A percentile compares a stretch with the other conserved stretches of the same genome.
Evolutionary conservation across 2,113 vertebrate species (phyloP).

Genomic region (Aptenodytes patagonicus): DNA sequence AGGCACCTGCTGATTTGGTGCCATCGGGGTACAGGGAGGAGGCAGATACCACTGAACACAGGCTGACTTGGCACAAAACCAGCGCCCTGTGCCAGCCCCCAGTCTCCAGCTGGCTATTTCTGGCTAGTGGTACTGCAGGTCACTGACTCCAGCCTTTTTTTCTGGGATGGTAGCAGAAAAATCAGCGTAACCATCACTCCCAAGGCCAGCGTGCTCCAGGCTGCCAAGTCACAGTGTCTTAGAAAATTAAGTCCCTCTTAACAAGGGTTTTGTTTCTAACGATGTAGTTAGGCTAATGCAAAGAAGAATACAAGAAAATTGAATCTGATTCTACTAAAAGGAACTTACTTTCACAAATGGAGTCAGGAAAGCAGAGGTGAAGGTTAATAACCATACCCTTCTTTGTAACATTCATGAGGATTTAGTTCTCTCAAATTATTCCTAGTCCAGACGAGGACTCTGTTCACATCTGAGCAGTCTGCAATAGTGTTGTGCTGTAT

Average conservation of each 20-base stretch:
- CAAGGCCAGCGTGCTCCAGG: neutral
- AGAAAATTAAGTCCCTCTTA: neutral
- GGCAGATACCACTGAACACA: neutral
- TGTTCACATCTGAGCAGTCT: neutral
- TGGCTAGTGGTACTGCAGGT: neutral
- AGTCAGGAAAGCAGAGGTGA: neutral
- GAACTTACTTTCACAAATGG: neutral
- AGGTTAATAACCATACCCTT: neutral
- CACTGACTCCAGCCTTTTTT: neutral
- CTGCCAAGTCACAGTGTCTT: conserved; percentile 17
- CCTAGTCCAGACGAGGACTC: neutral
- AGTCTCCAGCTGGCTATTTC: neutral
- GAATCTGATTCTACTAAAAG: conserved; percentile 1
- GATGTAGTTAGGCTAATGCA: neutral
- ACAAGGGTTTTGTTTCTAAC: neutral
- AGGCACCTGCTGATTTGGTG: neutral
- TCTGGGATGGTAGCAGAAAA: neutral
- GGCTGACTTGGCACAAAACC: neutral
- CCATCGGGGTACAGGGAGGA: neutral
- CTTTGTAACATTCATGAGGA: neutral
- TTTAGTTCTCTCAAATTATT: neutral
- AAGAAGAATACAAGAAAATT: neutral
- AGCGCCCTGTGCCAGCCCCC: neutral
- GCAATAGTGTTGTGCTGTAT: neutral
- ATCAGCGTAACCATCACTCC: neutral